Base-by-base conservation (phyloP, 2,797 vertebrate species). In the Mus caroli region DNA sequence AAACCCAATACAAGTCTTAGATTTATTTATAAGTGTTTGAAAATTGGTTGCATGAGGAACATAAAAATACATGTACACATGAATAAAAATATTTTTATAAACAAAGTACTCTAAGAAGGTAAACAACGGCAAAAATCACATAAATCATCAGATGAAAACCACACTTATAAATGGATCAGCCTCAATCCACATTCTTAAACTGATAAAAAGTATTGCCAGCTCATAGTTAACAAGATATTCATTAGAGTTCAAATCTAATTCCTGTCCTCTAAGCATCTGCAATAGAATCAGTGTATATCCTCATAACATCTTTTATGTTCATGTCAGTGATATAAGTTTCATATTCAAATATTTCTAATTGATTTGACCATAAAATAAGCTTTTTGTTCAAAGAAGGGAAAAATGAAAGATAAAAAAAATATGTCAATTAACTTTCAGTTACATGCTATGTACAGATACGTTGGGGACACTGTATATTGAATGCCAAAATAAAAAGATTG, bases 301-400 rank as follows among this genome's bases (percentile, higher is more conserved):
- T 20, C 56, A 79, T 91, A 88, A 79, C 90, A 95, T 19, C 46
- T 96, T 97, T 96, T 94, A 93, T 89, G n/a, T 20, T 94, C 2
- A 93, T 88, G 50, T 94, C 89, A 97, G 24, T 54, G 62, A 97
- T 69, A 96, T 89, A 96, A 88, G 58, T 93, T 97, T 94, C 52
- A 94, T 54, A 82, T 20, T 54, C 62, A 96, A 92, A 96, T 64
- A 94, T 92, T 96, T 64, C n/a, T 97, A 96, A 97, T 86, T 95
- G 83, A 96, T 97, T 98, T 96, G 52, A 96, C 67, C 52, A 95
- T 93, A 97, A 97, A 96, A 96, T 96, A 94, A 95, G 24, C 6
- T 40, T 95, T 96, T 84, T 96, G 4, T 97, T 97, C 84, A 97
- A 96, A 84, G 84, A 93, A 94, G 9, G 37, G 31, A 97, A 97